phyloP scores from a whole-genome alignment of 2,113 vertebrate genomes.

The Aleadryas rufinucha region DNA sequence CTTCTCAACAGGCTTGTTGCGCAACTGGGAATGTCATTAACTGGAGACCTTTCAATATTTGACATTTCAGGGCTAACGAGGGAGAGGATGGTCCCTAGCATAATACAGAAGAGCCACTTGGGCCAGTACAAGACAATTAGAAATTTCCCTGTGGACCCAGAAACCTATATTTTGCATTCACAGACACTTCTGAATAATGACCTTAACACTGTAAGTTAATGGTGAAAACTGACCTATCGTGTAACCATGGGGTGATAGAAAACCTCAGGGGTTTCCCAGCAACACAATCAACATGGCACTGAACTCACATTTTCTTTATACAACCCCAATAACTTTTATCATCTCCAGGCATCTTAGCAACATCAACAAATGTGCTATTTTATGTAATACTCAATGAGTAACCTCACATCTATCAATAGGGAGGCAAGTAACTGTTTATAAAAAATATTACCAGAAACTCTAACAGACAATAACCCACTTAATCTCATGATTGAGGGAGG shows the following conservation, averaged over 20 bases:
- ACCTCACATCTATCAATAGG: not conserved
- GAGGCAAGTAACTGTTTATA: not conserved
- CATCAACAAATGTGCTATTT: not conserved
- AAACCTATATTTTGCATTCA: not conserved
- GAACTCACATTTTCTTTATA: not conserved
- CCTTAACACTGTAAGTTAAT: not conserved
- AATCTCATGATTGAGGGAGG: not conserved
- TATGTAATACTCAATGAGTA: not conserved
- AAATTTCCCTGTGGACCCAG: not conserved
- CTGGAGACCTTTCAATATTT: not conserved
- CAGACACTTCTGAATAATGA: not conserved
- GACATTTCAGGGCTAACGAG: not conserved
- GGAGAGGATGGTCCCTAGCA: not conserved
- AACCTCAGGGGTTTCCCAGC: not conserved
- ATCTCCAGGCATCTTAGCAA: not conserved
- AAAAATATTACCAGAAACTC: not conserved
- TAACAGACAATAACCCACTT: not conserved
- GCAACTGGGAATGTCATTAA: not conserved
- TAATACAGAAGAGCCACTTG: not conserved
- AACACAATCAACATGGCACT: not conserved
- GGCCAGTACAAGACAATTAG: not conserved
- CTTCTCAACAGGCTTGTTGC: not conserved
- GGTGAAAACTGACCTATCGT: not conserved
- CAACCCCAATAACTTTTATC: not conserved
- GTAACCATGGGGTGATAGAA: not conserved